A percentile compares a stretch with the other conserved stretches of the same genome.
Evolutionary conservation across 2,888 invertebrate genomes (phyloP).

Genomic region (Cosmorhoe ocellata): DNA sequence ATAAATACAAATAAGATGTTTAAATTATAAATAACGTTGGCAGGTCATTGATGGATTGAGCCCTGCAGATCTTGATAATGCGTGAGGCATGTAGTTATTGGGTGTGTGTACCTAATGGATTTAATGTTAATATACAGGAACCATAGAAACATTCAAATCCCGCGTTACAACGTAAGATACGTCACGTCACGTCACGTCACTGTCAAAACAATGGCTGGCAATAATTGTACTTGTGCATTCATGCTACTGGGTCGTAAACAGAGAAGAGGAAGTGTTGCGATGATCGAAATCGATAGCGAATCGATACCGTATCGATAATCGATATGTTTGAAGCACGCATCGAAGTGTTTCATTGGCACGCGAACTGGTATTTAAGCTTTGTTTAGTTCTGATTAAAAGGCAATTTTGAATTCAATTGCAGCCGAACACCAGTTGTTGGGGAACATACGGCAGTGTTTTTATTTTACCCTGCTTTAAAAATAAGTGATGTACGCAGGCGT

Average conservation of each 20-base stretch:
- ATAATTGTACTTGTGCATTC: too few species aligned
- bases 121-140: too few species aligned
- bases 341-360: slow-evolving; percentile 70
- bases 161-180: too few species aligned
- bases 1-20: slow-evolving; percentile 44
- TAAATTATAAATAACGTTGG: slow-evolving; percentile 50
- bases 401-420: not conserved
- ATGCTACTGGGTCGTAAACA: slow-evolving; percentile 39
- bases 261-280: slow-evolving; percentile 53
- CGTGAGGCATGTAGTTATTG: slow-evolving; percentile 17
- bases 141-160: too few species aligned
- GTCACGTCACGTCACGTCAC: too few species aligned
- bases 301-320: slow-evolving; percentile 43
- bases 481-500: too few species aligned
- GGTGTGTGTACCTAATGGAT: slow-evolving; percentile 6
- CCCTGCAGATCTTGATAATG: slow-evolving; percentile 30
- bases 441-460: too few species aligned
- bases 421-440: too few species aligned
- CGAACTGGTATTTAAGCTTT: slow-evolving; percentile 41
- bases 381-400: not conserved
- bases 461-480: too few species aligned
- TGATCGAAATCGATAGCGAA: slow-evolving; percentile 38
- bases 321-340: slow-evolving; percentile 62
- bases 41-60: slow-evolving; percentile 62
- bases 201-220: too few species aligned